These are phyloP conservation scores for Manduca sexta DNA, from an alignment of 1,140 invertebrate genomes.

Conservation along the genomic window DNA sequence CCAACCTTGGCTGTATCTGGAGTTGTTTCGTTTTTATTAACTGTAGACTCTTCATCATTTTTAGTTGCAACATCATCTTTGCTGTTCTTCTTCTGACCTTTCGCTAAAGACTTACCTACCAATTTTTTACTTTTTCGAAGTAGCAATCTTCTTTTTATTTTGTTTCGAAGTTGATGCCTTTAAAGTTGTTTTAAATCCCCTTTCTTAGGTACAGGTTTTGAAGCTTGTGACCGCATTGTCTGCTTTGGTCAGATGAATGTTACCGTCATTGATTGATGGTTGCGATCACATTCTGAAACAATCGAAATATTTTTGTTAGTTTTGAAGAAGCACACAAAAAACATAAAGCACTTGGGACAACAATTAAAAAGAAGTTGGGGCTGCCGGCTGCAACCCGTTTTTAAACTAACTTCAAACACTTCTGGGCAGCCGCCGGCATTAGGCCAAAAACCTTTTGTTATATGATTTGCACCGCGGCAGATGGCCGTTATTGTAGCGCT, in stretches of 20 bases:
- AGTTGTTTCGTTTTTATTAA: conserved; percentile 34
- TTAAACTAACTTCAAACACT: conserved; percentile 6
- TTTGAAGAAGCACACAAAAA: background rate
- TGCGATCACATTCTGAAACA: conserved; percentile 62
- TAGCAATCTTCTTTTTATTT: conserved; percentile 40
- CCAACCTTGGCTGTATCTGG: conserved; percentile 31
- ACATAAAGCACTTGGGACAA: too few relatives aligned
- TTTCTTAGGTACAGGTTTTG: conserved; percentile 61
- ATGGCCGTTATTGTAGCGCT: conserved; percentile 22
- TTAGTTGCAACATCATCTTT: conserved; percentile 34
- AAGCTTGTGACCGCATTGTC: conserved; percentile 67
- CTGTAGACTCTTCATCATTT: conserved; percentile 28
- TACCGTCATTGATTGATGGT: conserved; percentile 51
- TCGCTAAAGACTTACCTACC: conserved; percentile 36
- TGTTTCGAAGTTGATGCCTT: conserved; percentile 44
- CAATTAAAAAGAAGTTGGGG: too few relatives aligned
- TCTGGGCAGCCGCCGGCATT: conserved; percentile 7
- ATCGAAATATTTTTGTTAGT: conserved; percentile 21
- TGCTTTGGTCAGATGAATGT: conserved; percentile 40
- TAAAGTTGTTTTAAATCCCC: conserved; percentile 47
- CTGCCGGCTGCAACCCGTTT: conserved; percentile 16
- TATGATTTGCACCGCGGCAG: conserved; percentile 21
- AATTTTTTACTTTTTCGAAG: conserved; percentile 49
- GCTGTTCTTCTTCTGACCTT: conserved; percentile 42
- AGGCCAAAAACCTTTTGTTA: conserved; percentile 18